Percentiles rank a stretch among this genome's conserved stretches.
phyloP scores from a whole-genome alignment of 1,140 invertebrate species.

The Neodiprion virginianus region DNA sequence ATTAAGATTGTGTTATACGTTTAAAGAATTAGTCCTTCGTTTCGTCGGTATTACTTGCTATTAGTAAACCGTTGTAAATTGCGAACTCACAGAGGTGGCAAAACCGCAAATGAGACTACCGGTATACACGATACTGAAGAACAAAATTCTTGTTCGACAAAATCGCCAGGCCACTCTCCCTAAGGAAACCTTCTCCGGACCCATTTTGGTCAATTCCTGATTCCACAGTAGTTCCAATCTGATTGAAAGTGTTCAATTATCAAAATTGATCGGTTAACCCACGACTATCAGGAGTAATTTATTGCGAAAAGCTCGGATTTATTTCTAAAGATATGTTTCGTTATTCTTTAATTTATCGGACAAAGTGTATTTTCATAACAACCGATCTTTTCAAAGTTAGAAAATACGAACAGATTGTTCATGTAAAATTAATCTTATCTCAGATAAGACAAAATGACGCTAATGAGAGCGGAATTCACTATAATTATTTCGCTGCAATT shows the following conservation, averaged over 20 bases:
- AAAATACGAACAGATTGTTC: too few species aligned
- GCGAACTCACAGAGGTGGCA: conserved; percentile 65
- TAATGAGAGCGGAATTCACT: too few species aligned
- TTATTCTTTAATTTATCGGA: too few species aligned
- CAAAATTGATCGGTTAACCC: too few species aligned
- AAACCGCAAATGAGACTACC: conserved; percentile 67
- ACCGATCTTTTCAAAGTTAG: too few species aligned
- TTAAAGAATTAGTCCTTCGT: conserved; percentile 16
- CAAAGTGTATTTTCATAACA: too few species aligned
- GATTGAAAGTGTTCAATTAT: not conserved
- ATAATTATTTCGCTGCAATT: too few species aligned
- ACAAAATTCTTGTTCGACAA: conserved; percentile 62
- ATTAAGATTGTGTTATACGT: not conserved
- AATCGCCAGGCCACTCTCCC: conserved; percentile 64
- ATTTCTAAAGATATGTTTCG: too few species aligned
- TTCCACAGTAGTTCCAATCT: conserved; percentile 64
- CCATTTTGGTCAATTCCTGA: conserved; percentile 71
- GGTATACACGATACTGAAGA: conserved; percentile 63
- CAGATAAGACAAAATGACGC: too few species aligned
- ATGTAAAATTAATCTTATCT: too few species aligned
- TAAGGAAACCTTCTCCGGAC: conserved; percentile 60
- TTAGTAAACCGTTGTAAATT: conserved; percentile 22
- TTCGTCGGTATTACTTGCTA: not conserved
- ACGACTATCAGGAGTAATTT: too few species aligned
- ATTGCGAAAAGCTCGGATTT: too few species aligned